Evolutionary conservation across 1,140 invertebrate genomes (phyloP), one percentile per base, ranked within the genome.

Genomic region (Babylonia areolata): DNA sequence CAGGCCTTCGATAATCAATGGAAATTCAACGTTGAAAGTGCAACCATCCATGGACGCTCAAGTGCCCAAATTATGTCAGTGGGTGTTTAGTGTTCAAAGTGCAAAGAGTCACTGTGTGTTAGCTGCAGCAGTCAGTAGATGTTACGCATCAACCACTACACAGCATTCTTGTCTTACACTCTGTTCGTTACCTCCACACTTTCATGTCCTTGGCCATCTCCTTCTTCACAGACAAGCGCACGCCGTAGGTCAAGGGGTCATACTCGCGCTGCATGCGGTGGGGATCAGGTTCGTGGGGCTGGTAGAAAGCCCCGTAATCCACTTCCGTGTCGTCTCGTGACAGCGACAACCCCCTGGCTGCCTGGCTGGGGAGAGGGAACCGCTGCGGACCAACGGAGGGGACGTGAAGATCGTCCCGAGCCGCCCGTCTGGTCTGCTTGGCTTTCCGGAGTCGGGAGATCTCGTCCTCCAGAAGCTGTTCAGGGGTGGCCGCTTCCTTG

Each of bases 221-320:
- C 78, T 54, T 80, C 78, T 28, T 80, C 9, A 80, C 78, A 11
- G 78, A 80, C 78, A 80, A 3, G 78, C 78, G 78, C 78, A 80
- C 78, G n/a, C 78, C 78, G 78, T 80, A 80, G 78, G 78, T 80
- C 78, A 80, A 54, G 15, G 78, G 78, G 42, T 80, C 78, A n/a
- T 80, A 80, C 78, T 80, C 78, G 31, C 78, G 78, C 33, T 80
- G 28, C 46, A 54, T 51, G 5, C 78, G 40, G 31, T 54, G 42
- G 17, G 78, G 78, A 54, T 80, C 78, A 6, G 28, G 2, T 9
- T 80, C 46, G 20, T 80, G 78, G 11, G 78, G 78, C 28, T 80
- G 78, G 31, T 80, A 80, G 20, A 51, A 80, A 12, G 78, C 78
- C 46, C 78, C 78, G 54, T 80, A 80, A 80, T 80, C 46, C 78